Percentiles rank a stretch among this genome's conserved stretches.
Evolutionary conservation across 2,797 vertebrate species (phyloP).

Genomic region (Gila robusta): DNA sequence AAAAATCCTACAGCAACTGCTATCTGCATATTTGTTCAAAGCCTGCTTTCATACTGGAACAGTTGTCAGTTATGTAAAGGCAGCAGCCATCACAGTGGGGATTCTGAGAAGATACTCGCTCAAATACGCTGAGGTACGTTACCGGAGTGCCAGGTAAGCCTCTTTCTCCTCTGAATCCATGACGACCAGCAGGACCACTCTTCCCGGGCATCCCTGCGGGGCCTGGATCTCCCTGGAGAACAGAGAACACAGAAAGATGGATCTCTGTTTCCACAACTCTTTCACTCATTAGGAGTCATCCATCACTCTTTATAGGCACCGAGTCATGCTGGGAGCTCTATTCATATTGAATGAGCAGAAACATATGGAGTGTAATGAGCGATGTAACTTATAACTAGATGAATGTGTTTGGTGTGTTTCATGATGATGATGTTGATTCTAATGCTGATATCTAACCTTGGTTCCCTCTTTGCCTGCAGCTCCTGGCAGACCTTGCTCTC

Average conservation of each 20-base stretch:
- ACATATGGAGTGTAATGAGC: constrained; percentile 42
- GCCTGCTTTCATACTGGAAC: not conserved
- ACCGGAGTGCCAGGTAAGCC: constrained; percentile 85
- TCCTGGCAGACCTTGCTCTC: constrained; percentile 92
- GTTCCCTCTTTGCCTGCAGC: constrained; percentile 88
- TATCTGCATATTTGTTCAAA: constrained; percentile 11
- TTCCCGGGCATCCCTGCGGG: constrained; percentile 84
- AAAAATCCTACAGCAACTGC: constrained; percentile 10
- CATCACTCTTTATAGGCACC: constrained; percentile 68
- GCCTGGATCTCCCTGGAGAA: constrained; percentile 89
- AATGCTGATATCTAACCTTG: constrained; percentile 80
- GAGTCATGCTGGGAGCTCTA: constrained; percentile 59
- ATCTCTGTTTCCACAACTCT: constrained; percentile 63
- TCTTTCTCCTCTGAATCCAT: constrained; percentile 86
- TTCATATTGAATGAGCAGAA: constrained; percentile 70
- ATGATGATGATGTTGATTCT: constrained; percentile 57
- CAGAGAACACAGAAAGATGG: constrained; percentile 59
- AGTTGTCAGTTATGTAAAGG: constrained; percentile 3
- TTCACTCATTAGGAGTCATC: constrained; percentile 67
- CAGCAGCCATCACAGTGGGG: not conserved
- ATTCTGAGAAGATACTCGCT: not conserved
- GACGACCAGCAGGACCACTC: constrained; percentile 85
- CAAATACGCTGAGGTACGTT: constrained; percentile 61
- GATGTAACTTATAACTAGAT: constrained; percentile 39
- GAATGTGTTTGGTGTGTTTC: not conserved